Evolutionary conservation across 2,113 vertebrate species (phyloP), one percentile per base, ranked within the genome.

Genomic region (Ctenodactylus gundi): DNA sequence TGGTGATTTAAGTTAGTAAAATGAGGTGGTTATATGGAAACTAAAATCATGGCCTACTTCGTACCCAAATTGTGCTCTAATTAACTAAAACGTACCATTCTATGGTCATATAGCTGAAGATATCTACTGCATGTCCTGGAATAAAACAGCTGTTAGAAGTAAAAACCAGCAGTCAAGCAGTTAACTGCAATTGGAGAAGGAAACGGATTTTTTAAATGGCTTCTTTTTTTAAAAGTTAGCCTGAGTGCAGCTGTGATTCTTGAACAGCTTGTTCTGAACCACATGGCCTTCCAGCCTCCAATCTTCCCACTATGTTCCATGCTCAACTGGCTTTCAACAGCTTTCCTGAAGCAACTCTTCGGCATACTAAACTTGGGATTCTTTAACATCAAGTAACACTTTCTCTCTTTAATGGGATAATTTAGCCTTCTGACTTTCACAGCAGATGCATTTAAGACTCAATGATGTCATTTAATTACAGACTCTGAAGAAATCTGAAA

Each of bases 361-460:
- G 93, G 97, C 96, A 97, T 94, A 92, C 90, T 96, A 87, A 97
- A 80, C 96, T 88, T 44, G 93, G 87, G 88, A 91, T 93, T 83
- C 96, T 96, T 94, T 67, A 95, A 85, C 67, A 82, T 64, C 88
- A 23, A 49, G 75, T 60, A 95, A 95, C 82, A 39, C 75, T 94
- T 86, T 96, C 85, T 96, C 91, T 91, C 85, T 97, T 94, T 72
- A 96, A 96, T 53, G 91, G 93, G 95, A 97, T 82, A 80, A 93
- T 97, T 97, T 89, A 97, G 91, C 95, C 90, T 97, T 94, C 96
- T 92, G 96, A 97, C 96, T 97, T 97, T 95, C 92, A 93, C 97
- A 97, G 93, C 88, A 96, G 97, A 98, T 91, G 89, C 94, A 94
- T 96, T 97, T 75, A 97, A 97, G 97, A 77, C 93, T 96, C 92